Evolutionary conservation across 2,888 invertebrate genomes (phyloP).

Genomic region (Leptopilina drosophilae): DNA sequence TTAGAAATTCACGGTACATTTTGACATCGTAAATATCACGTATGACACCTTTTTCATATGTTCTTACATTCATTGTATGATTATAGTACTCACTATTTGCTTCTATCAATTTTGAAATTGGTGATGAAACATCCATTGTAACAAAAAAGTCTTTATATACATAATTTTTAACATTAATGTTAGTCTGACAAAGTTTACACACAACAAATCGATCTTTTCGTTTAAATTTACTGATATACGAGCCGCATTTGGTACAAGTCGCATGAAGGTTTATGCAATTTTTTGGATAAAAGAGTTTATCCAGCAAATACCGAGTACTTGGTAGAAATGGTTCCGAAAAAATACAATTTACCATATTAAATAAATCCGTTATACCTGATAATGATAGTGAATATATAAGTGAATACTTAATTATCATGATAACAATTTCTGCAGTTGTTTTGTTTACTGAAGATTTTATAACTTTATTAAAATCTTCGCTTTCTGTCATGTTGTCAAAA

Average conservation of each 20-base stretch:
- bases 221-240: constrained; percentile 14
- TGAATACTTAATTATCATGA: constrained; percentile 13
- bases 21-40: too few relatives aligned
- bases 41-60: too few relatives aligned
- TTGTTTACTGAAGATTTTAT: neutral
- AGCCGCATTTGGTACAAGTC: constrained; percentile 8
- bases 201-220: constrained; percentile 4
- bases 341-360: constrained; percentile 1
- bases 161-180: neutral
- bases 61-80: neutral
- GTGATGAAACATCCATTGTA: constrained; percentile 9
- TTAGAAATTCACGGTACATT: constrained; percentile 20
- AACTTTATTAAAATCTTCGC: constrained; percentile 2
- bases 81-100: constrained; percentile 26
- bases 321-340: neutral
- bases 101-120: constrained; percentile 19
- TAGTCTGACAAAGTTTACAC: constrained; percentile 1
- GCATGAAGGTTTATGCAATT: constrained; percentile 23
- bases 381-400: constrained; percentile 12
- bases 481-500: neutral
- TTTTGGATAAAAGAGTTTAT: constrained; percentile 25
- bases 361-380: constrained; percentile 1
- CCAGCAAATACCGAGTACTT: neutral
- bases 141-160: constrained; percentile 18
- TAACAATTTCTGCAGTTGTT: constrained; percentile 1